Base-by-base conservation (phyloP, 1,140 invertebrate genomes). In the Capitella teleta region DNA sequence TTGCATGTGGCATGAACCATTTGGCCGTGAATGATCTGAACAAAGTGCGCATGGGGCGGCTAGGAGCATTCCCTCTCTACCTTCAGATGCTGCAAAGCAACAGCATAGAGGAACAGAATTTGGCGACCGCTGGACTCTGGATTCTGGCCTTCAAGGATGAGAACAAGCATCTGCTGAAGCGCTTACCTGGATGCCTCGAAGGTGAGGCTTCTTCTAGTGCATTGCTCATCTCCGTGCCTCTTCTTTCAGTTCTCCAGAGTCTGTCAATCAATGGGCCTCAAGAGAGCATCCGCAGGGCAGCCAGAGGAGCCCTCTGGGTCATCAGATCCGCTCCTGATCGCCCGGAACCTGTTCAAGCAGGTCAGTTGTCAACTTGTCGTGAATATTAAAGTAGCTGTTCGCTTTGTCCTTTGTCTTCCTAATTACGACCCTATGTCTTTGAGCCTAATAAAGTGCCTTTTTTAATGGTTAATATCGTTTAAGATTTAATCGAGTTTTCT, bases 221-320 rank as follows among this genome's bases (percentile, higher is more conserved):
- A 38, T 41, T 12, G 19, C 8, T 41, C 6, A 45, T 45, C 10
- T 19, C 40, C 19, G 19, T 10, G 19, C 40, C 19, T 42, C 10
- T n/a, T 19, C 41, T 43, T 51, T 36, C 30, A 51, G 48, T 49
- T 48, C 42, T 56, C 14, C 37, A 48, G 21, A 30, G 25, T 5
- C 34, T 52, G 2, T 26, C 50, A 21, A 34, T n/a, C 5, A 48
- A 30, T 21, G 28, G 54, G 21, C 14, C 52, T 19, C 25, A 48
- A 14, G 57, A 60, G 26, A 53, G 55, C 16, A 54, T 59, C 12
- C 47, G 62, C 21, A 59, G 62, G 40, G 58, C 60, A 30, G 62
- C 61, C 14, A 45, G 64, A 45, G 64, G 64, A 16, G 59, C 60
- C 43, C 47, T 64, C 18, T 66, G 64, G 64, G 64, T 63, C 28